Percentiles rank a stretch among this genome's conserved stretches.
These are phyloP conservation scores for Calidris pygmaea DNA, from an alignment of 2,113 vertebrate genomes.

Conservation along the genomic window DNA sequence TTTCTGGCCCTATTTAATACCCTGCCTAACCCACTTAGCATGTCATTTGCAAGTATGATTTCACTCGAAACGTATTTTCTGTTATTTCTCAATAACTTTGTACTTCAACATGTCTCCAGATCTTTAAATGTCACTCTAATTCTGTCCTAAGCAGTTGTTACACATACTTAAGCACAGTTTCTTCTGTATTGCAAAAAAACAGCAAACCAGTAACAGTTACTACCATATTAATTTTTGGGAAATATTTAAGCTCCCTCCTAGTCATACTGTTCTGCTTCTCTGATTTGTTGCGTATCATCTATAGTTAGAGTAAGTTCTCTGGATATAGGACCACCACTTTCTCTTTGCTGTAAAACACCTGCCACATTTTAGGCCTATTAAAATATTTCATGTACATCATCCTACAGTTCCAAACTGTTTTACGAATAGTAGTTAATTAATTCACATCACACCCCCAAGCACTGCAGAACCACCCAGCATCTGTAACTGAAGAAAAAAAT, in stretches of 20 bases:
- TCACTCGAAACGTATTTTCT: not conserved
- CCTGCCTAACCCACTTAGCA: not conserved
- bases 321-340: not conserved
- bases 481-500: not conserved
- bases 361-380: not conserved
- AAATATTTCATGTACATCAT: not conserved
- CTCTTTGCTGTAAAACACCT: not conserved
- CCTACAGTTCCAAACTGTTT: not conserved
- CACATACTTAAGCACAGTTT: not conserved
- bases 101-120: fast-evolving
- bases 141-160: not conserved
- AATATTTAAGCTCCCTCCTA: not conserved
- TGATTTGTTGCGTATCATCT: not conserved
- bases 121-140: not conserved
- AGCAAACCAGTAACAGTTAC: not conserved
- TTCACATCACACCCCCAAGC: not conserved
- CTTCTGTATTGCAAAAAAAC: not conserved
- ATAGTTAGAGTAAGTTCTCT: not conserved
- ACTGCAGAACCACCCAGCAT: not conserved
- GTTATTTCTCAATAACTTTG: not conserved
- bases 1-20: not conserved
- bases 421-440: not conserved
- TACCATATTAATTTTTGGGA: not conserved
- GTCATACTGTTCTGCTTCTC: not conserved
- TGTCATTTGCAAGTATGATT: not conserved